Conservation (phyloP, 2,113 vertebrate species). For the Centropristis striata region DNA sequence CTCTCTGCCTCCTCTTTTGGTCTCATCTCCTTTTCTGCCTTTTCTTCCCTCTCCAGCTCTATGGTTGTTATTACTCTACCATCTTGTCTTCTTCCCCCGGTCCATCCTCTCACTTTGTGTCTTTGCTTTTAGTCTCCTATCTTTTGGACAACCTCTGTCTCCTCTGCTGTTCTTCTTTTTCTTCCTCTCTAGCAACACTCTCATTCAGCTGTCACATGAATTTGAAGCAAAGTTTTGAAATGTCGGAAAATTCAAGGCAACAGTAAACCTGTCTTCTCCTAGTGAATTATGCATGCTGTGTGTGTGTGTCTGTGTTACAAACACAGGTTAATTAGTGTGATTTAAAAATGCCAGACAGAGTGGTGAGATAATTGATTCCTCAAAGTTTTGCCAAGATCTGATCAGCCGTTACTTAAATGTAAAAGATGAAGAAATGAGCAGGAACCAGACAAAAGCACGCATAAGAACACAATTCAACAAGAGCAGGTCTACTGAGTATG, state of each 20-base stretch:
- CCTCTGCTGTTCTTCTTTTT: constrained; percentile 1
- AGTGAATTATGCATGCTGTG: not conserved
- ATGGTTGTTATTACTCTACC: constrained; percentile 60
- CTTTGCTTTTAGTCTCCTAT: constrained; percentile 42
- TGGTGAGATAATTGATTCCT: constrained; percentile 4
- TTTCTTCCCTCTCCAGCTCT: constrained; percentile 50
- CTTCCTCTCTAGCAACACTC: constrained; percentile 26
- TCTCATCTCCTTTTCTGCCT: constrained; percentile 55
- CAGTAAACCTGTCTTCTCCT: constrained; percentile 20
- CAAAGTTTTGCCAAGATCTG: constrained; percentile 23
- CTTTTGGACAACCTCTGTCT: constrained; percentile 25
- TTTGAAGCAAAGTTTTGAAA: constrained; percentile 30
- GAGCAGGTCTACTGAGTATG: not conserved
- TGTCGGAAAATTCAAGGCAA: constrained; percentile 26
- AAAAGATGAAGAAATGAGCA: constrained; percentile 29
- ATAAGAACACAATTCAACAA: not conserved
- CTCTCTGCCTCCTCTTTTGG: constrained; percentile 31
- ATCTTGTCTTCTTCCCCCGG: constrained; percentile 40
- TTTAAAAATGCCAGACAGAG: constrained; percentile 42
- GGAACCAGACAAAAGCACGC: constrained; percentile 19
- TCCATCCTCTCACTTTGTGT: constrained; percentile 45
- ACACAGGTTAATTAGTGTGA: constrained; percentile 50
- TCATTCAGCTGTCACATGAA: constrained; percentile 27
- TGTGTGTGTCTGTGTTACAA: not conserved
- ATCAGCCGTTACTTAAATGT: constrained; percentile 17